These are phyloP conservation scores for Protophormia terraenovae DNA, from an alignment of 2,888 invertebrate species.

Conservation along the genomic window DNA sequence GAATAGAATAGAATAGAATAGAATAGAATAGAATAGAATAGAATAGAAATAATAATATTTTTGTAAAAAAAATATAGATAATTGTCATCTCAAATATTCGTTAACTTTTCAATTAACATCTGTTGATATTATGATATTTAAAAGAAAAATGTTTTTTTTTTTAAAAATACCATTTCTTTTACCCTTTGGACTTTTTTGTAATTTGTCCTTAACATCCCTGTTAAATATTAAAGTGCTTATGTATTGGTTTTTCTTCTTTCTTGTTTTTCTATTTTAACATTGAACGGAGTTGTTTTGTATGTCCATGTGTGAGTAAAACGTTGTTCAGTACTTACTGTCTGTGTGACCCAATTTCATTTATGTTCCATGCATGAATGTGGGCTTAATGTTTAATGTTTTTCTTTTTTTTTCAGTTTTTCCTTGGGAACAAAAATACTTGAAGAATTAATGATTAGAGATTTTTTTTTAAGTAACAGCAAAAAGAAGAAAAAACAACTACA, in stretches of 20 bases:
- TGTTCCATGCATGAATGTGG: not conserved
- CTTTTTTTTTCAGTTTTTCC: not conserved
- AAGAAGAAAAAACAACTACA: not conserved
- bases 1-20: too few species aligned
- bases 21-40: too few species aligned
- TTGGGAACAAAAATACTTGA: slow-evolving; percentile 10
- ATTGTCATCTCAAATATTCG: too few species aligned
- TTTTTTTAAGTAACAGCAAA: not conserved
- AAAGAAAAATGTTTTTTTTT: too few species aligned
- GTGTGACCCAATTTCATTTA: slow-evolving; percentile 26
- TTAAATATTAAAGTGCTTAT: not conserved
- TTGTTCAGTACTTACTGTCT: not conserved
- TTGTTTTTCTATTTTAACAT: not conserved
- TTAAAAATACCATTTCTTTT: too few species aligned
- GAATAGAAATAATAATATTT: too few species aligned
- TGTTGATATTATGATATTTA: too few species aligned
- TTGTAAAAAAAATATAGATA: too few species aligned
- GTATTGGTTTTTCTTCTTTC: not conserved
- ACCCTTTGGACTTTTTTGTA: not conserved
- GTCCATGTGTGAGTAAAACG: not conserved
- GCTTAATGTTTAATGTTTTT: too few species aligned
- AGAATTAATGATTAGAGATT: slow-evolving; percentile 16
- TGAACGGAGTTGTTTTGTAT: not conserved
- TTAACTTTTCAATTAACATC: too few species aligned
- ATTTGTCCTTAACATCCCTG: not conserved